Evolutionary conservation across 2,797 vertebrate genomes (phyloP).

Genomic region (Coracias cyanogaster): DNA sequence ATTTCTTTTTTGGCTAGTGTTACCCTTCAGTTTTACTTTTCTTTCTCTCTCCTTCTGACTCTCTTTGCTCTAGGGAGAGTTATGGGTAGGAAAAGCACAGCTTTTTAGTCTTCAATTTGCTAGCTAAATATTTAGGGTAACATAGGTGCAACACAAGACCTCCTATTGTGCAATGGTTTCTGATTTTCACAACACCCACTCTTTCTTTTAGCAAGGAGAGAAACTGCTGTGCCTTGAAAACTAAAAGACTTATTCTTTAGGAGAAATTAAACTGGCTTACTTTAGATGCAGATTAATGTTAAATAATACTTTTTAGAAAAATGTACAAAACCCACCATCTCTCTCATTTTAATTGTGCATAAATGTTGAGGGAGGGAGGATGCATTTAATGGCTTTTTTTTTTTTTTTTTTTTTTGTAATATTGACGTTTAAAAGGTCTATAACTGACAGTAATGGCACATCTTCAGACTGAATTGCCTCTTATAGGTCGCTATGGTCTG

Average conservation of each 20-base stretch:
- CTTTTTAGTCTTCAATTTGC: conserved; percentile 12
- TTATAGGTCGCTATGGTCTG: not conserved
- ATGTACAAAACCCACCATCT: not conserved
- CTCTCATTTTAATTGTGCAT: not conserved
- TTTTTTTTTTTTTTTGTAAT: not conserved
- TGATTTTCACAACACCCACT: conserved; percentile 25
- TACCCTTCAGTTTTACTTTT: not conserved
- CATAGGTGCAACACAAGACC: not conserved
- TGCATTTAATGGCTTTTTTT: not conserved
- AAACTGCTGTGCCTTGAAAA: conserved; percentile 15
- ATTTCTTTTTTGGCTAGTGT: not conserved
- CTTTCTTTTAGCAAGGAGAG: not conserved
- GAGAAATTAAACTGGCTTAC: not conserved
- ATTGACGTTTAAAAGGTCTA: not conserved
- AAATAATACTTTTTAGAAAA: not conserved
- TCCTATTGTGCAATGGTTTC: not conserved
- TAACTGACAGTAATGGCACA: not conserved
- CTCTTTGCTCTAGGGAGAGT: not conserved
- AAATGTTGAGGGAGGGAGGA: not conserved
- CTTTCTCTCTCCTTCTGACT: not conserved
- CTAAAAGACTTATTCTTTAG: not conserved
- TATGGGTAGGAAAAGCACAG: not conserved
- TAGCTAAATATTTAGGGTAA: conserved; percentile 34
- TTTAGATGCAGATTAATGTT: not conserved
- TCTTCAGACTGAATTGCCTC: not conserved